phyloP scores from a whole-genome alignment of 2,113 vertebrate species.

The Hippocampus mohnikei region DNA sequence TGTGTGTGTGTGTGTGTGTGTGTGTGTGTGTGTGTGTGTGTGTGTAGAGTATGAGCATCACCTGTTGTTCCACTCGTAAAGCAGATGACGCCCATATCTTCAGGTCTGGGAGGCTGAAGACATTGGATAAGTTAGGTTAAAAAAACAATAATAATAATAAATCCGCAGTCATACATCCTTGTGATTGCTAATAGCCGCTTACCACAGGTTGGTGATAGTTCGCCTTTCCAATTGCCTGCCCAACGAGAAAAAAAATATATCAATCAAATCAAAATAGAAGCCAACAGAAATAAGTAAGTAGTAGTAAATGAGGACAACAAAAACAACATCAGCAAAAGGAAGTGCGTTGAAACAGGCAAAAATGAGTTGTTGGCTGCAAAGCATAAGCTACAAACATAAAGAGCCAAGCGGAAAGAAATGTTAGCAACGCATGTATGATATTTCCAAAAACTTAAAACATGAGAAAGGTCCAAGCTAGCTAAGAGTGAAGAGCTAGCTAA shows the following conservation, averaged over 20 bases:
- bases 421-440: background rate
- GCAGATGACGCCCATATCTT: slow-evolving; percentile 73
- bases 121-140: background rate
- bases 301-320: background rate
- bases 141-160: background rate
- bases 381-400: background rate
- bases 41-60: slow-evolving; percentile 16
- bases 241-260: slow-evolving; percentile 12
- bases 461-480: background rate
- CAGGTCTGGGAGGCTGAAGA: slow-evolving; percentile 62
- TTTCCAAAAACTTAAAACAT: background rate
- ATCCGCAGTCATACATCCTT: background rate
- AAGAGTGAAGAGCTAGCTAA: background rate
- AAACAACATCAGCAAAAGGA: background rate
- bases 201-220: slow-evolving; percentile 76
- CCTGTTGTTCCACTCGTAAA: slow-evolving; percentile 77
- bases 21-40: slow-evolving; percentile 1
- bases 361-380: background rate
- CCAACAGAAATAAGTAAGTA: background rate
- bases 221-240: slow-evolving; percentile 75
- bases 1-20: slow-evolving; percentile 4
- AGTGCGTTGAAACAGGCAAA: background rate
- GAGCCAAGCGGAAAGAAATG: background rate
- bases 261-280: background rate
- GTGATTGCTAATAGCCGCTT: slow-evolving; percentile 43